Percentiles rank a stretch among this genome's conserved stretches.
Conservation (phyloP, 2,888 invertebrate species). For the Apamea monoglypha region DNA sequence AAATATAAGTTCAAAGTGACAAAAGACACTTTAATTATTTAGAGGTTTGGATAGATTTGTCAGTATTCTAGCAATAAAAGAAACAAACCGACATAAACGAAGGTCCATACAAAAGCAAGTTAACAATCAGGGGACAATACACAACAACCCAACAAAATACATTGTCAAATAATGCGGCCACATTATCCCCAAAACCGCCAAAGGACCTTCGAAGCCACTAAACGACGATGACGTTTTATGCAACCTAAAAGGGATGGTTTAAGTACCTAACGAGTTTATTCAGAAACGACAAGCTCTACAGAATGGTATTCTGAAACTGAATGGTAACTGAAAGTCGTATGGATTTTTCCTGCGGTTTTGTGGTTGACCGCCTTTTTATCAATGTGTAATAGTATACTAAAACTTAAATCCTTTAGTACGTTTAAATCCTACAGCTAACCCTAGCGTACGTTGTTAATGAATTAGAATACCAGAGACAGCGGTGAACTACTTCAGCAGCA, state of each 20-base stretch:
- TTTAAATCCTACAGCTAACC: not conserved
- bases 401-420: no score
- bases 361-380: slow-evolving; percentile 5
- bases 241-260: slow-evolving; percentile 43
- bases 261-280: slow-evolving; percentile 17
- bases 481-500: not conserved
- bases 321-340: not conserved
- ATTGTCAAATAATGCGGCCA: slow-evolving; percentile 19
- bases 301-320: not conserved
- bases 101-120: not conserved
- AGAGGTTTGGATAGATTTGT: no score
- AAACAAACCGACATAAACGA: not conserved
- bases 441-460: not conserved
- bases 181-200: slow-evolving; percentile 20
- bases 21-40: not conserved
- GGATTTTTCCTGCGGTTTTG: not conserved
- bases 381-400: no score
- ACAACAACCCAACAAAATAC: slow-evolving; percentile 12
- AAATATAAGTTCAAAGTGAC: not conserved
- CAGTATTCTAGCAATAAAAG: not conserved
- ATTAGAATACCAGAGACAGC: not conserved
- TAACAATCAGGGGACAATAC: slow-evolving; percentile 10
- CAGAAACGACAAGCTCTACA: slow-evolving; percentile 17
- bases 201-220: slow-evolving; percentile 27
- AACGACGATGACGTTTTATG: slow-evolving; percentile 31